Base-by-base conservation (phyloP, 23 tunicate genomes). In the Halocynthia aurantium region DNA sequence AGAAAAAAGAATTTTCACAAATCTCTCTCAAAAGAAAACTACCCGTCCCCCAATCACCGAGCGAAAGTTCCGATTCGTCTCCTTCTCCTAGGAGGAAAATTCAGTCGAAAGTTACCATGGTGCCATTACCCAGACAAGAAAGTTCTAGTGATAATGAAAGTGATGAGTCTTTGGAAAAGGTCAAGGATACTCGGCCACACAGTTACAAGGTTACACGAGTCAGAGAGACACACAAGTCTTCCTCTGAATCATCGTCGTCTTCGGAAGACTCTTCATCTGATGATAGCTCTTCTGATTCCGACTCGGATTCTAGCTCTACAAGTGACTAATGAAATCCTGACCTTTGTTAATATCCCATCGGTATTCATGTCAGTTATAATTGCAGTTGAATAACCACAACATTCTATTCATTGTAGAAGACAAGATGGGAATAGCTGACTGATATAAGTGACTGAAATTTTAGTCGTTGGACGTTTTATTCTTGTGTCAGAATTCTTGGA, bases 261-360 rank as follows among this genome's bases (percentile, higher is more conserved):
- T 52, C 72, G 6, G 58, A 51, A 11, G 61, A 62, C 52, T 62
- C 72, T 6, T 82, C 86, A 7, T 74, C 86, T 11, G 80, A 73
- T 0, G 70, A 65, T 9, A 65, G 80, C 6, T 72, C 86, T 10
- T 73, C 80, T 13, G 77, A 71, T 51, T 81, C 84, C 31, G 62
- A 71, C 9, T 77, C 81, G 0, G 6, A 6, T 65, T 65, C 70
- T 2, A 10, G 17, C 19, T 20, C 10, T 65, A 15, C 22, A 11
- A 65, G 70, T 65, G 10, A 11, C 10, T 65, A 40, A 10, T 65
- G 49, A 9, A 65, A 49, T 65, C 49, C 10, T 65, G 70, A 65
- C 22, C 49, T 20, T 20, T 65, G 6, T 10, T 6, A 6, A 65
- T 49, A 10, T 20, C 70, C 70, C 15, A 11, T 6, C 19, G 19